Evolutionary conservation across 2,888 invertebrate species (phyloP).

Genomic region (Zygothrica quintamaculata): DNA sequence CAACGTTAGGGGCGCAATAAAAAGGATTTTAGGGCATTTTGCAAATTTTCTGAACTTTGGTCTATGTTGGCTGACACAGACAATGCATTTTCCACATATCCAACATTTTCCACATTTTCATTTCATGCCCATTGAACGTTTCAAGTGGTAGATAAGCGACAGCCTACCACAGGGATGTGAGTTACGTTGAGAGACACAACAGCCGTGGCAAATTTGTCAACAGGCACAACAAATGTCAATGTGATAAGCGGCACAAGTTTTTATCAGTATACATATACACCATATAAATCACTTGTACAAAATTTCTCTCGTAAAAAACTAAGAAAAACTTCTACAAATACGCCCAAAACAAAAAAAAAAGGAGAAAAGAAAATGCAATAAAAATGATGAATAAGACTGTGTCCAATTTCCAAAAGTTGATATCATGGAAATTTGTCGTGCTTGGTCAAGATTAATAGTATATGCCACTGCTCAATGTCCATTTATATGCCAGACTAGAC

Average conservation of each 20-base stretch:
- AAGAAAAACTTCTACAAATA: neutral
- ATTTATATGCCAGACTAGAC: constrained; percentile 61
- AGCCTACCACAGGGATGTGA: neutral
- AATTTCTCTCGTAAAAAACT: constrained; percentile 33
- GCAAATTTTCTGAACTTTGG: constrained; percentile 8
- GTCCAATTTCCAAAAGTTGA: constrained; percentile 46
- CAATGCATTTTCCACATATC: constrained; percentile 37
- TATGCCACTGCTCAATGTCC: constrained; percentile 34
- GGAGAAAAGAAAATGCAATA: constrained; percentile 56
- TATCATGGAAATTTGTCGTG: constrained; percentile 51
- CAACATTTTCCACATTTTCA: constrained; percentile 18
- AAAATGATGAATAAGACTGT: constrained; percentile 57
- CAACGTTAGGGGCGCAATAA: constrained; percentile 50
- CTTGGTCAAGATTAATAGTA: constrained; percentile 67
- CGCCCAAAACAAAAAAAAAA: constrained; percentile 35
- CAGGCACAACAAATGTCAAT: constrained; percentile 65
- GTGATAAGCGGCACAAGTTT: constrained; percentile 72
- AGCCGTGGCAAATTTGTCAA: constrained; percentile 73
- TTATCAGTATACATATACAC: constrained; percentile 58
- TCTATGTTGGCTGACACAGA: neutral
- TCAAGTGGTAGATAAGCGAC: constrained; percentile 5
- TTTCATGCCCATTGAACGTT: constrained; percentile 58
- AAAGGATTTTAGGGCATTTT: constrained; percentile 41
- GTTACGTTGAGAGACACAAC: constrained; percentile 6
- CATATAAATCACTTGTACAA: constrained; percentile 66